Evolutionary conservation across 2,113 vertebrate genomes (phyloP).

Genomic region (Perognathus longimembris): DNA sequence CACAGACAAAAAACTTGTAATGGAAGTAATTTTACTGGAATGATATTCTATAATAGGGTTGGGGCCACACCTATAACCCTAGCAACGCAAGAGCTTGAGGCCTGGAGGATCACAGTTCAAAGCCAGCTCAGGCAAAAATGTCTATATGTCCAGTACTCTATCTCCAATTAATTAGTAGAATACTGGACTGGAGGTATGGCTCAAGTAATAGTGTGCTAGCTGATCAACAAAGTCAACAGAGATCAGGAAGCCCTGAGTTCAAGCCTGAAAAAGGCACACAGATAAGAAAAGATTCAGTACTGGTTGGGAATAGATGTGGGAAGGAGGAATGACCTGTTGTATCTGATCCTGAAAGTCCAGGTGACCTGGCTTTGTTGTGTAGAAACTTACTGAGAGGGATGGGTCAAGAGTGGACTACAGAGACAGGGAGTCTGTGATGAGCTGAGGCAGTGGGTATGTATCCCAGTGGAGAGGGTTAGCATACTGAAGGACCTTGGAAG

Average conservation of each 20-base stretch:
- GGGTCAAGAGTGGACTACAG: background rate
- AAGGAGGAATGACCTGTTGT: background rate
- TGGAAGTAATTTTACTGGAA: too few species aligned
- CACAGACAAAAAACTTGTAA: background rate
- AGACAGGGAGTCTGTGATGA: background rate
- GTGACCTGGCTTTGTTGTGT: background rate
- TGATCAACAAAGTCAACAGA: too few species aligned
- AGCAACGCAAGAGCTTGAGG: too few species aligned
- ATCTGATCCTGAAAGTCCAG: background rate
- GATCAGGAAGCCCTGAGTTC: too few species aligned
- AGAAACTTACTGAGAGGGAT: background rate
- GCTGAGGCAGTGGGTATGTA: background rate
- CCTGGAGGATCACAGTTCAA: too few species aligned
- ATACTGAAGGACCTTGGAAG: background rate
- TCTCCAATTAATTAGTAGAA: too few species aligned
- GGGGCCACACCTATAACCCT: too few species aligned
- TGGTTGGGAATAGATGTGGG: background rate
- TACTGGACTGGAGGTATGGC: too few species aligned
- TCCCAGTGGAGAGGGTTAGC: conserved; percentile 5
- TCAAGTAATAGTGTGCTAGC: too few species aligned
- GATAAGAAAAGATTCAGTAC: background rate
- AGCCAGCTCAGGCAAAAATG: too few species aligned
- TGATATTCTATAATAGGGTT: too few species aligned
- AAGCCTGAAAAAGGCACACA: background rate
- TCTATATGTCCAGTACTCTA: too few species aligned